A percentile compares a stretch with the other conserved stretches of the same genome.
Conservation (phyloP, 1,140 invertebrate genomes). For the Drosophila elegans region DNA sequence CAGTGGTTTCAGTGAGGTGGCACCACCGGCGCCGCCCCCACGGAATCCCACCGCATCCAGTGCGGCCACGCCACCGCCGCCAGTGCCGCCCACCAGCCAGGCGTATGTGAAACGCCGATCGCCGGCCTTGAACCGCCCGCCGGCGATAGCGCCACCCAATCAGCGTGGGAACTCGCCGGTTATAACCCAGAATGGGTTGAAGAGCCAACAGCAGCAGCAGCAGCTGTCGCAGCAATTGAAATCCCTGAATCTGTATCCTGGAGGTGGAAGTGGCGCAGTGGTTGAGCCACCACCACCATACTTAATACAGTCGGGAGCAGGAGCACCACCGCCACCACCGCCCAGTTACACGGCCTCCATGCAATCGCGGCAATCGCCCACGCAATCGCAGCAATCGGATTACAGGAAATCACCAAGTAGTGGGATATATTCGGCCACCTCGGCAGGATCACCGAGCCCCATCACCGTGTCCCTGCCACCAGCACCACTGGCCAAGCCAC, state of each 20-base stretch:
- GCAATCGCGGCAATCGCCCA: slow-evolving; percentile 94
- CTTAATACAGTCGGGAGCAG: slow-evolving; percentile 88
- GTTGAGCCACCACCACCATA: slow-evolving; percentile 90
- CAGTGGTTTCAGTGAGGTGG: slow-evolving; percentile 87
- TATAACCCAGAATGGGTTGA: slow-evolving; percentile 86
- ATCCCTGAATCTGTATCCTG: slow-evolving; percentile 92
- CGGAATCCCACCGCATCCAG: slow-evolving; percentile 87
- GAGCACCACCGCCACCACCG: slow-evolving; percentile 78
- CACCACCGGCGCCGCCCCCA: slow-evolving; percentile 90
- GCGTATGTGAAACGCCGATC: slow-evolving; percentile 93
- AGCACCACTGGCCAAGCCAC: slow-evolving; percentile 87
- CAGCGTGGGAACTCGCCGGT: slow-evolving; percentile 91
- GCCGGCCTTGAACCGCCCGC: slow-evolving; percentile 86
- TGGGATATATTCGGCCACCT: slow-evolving; percentile 92
- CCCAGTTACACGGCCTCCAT: slow-evolving; percentile 94
- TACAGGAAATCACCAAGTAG: slow-evolving; percentile 89
- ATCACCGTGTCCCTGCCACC: slow-evolving; percentile 88
- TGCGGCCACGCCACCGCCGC: slow-evolving; percentile 90
- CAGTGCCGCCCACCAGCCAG: slow-evolving; percentile 88
- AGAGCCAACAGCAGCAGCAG: slow-evolving; percentile 91
- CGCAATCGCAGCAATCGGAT: slow-evolving; percentile 90
- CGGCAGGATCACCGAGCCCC: slow-evolving; percentile 91
- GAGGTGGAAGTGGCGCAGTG: slow-evolving; percentile 87
- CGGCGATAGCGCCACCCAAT: slow-evolving; percentile 86
- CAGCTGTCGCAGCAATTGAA: slow-evolving; percentile 94